phyloP scores from a whole-genome alignment of 2,113 vertebrate genomes.

The Syngnathus typhle region DNA sequence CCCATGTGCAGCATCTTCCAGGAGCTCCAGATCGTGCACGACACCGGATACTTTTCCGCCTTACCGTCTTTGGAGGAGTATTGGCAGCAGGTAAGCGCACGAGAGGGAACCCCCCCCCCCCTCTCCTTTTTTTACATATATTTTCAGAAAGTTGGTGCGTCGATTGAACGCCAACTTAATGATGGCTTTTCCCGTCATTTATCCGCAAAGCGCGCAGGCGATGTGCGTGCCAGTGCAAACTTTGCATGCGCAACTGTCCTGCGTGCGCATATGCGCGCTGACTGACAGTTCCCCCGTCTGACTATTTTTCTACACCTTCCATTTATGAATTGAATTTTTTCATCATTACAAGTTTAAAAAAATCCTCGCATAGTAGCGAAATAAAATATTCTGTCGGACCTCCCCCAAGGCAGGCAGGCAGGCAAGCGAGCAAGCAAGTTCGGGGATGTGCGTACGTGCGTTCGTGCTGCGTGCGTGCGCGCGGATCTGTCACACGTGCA shows the following conservation, averaged over 20 bases:
- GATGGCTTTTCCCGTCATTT: neutral
- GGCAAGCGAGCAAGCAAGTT: neutral
- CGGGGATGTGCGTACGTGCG: neutral
- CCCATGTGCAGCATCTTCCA: constrained; percentile 99
- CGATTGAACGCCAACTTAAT: neutral
- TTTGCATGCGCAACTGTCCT: neutral
- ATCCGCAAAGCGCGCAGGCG: neutral
- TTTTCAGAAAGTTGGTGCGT: neutral
- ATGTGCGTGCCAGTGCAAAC: neutral
- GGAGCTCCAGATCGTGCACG: constrained; percentile 97
- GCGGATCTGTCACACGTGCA: neutral
- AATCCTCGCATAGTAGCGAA: neutral
- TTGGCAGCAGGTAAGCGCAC: constrained; percentile 90
- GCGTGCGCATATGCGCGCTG: neutral
- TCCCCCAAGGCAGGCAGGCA: neutral
- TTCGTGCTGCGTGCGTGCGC: neutral
- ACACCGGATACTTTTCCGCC: constrained; percentile 97
- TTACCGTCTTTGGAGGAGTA: constrained; percentile 96
- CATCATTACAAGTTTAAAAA: neutral
- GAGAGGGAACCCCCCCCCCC: neutral
- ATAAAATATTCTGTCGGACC: neutral
- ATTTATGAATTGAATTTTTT: neutral
- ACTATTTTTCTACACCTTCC: neutral
- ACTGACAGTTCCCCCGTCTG: neutral
- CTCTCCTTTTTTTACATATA: too few relatives aligned